A percentile compares a stretch with the other conserved stretches of the same genome.
phyloP scores from a whole-genome alignment of 2,888 invertebrate genomes.

The Drosophila fungiperda region DNA sequence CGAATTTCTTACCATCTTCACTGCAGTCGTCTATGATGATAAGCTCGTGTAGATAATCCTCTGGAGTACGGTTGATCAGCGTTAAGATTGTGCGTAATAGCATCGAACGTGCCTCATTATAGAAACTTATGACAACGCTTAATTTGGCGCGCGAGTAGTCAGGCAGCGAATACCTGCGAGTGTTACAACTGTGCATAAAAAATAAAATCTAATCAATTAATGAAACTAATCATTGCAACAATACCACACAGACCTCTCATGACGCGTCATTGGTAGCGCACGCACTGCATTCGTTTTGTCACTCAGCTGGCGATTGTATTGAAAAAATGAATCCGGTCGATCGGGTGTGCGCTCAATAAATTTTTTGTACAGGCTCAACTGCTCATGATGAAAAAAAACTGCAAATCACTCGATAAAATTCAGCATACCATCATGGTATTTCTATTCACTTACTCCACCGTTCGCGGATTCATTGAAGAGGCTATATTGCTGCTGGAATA shows the following conservation, averaged over 20 bases:
- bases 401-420: neutral
- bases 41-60: slow-evolving; percentile 76
- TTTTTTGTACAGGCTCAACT: neutral
- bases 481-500: slow-evolving; percentile 13
- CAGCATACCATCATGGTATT: neutral
- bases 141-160: slow-evolving; percentile 51
- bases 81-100: slow-evolving; percentile 79
- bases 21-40: slow-evolving; percentile 82
- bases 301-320: slow-evolving; percentile 68
- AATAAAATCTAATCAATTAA: neutral
- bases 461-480: neutral
- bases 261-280: slow-evolving; percentile 76
- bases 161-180: slow-evolving; percentile 52
- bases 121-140: slow-evolving; percentile 80
- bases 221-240: neutral
- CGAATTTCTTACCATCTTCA: slow-evolving; percentile 69
- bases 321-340: slow-evolving; percentile 34
- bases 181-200: slow-evolving; percentile 64
- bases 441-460: slow-evolving; percentile 28
- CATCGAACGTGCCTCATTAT: slow-evolving; percentile 82
- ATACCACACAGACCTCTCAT: slow-evolving; percentile 64
- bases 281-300: slow-evolving; percentile 73
- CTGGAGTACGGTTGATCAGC: slow-evolving; percentile 73
- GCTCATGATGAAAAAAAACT: slow-evolving; percentile 5
- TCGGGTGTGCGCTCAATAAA: slow-evolving; percentile 53